Conservation (phyloP, 1,140 invertebrate genomes). For the Lysiphlebus fabarum region DNA sequence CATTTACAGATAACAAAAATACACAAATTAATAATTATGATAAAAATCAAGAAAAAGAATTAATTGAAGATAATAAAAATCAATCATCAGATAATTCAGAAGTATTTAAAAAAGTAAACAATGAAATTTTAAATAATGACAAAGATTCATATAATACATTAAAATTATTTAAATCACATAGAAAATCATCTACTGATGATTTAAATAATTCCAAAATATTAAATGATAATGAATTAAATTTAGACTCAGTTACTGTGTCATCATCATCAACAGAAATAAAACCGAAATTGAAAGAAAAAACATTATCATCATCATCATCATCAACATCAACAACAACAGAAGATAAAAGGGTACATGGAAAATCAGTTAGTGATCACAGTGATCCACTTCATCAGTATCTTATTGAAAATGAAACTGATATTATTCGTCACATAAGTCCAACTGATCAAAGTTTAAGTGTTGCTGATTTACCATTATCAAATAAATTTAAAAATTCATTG, state of each 20-base stretch:
- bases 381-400: constrained; percentile 73
- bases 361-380: constrained; percentile 66
- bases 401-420: constrained; percentile 57
- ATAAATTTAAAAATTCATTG: constrained; percentile 72
- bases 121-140: constrained; percentile 36
- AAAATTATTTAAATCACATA: constrained; percentile 49
- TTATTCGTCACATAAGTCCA: constrained; percentile 37
- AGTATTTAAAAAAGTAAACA: constrained; percentile 39
- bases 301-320: background rate
- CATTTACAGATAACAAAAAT: constrained; percentile 20
- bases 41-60: background rate
- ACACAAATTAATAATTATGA: background rate
- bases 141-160: constrained; percentile 48
- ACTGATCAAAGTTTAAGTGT: constrained; percentile 52
- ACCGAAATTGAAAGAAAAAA: constrained; percentile 29
- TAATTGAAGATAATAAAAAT: constrained; percentile 17
- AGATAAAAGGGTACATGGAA: constrained; percentile 56
- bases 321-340: constrained; percentile 39
- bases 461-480: constrained; percentile 62
- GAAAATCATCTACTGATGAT: constrained; percentile 33
- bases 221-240: constrained; percentile 27
- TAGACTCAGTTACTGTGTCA: background rate
- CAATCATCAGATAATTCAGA: constrained; percentile 23
- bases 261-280: constrained; percentile 28
- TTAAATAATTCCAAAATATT: background rate